A percentile compares a stretch with the other conserved stretches of the same genome.
These are phyloP conservation scores for Potorous gilbertii DNA, from an alignment of 2,797 vertebrate species.

Conservation along the genomic window DNA sequence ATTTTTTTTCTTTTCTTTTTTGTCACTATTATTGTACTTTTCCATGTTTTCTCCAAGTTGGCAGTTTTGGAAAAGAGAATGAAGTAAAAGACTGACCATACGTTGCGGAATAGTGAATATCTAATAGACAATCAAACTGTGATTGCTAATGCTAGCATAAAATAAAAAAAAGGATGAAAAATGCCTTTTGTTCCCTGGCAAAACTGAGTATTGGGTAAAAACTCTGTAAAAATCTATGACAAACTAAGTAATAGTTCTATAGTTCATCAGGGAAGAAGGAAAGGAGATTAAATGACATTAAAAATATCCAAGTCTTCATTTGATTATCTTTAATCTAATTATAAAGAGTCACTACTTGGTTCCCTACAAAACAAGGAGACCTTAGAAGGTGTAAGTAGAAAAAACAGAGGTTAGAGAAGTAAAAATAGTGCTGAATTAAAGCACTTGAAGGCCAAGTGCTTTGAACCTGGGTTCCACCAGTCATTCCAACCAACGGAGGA, in stretches of 20 bases:
- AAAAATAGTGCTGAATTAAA: constrained; percentile 88
- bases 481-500: constrained; percentile 87
- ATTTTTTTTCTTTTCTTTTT: constrained; percentile 24
- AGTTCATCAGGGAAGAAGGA: constrained; percentile 65
- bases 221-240: constrained; percentile 75
- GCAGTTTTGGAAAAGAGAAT: constrained; percentile 53
- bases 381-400: constrained; percentile 88
- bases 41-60: neutral
- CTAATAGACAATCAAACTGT: constrained; percentile 54
- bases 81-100: constrained; percentile 47
- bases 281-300: constrained; percentile 81
- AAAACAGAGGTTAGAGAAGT: constrained; percentile 86
- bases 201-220: constrained; percentile 69
- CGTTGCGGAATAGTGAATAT: constrained; percentile 50
- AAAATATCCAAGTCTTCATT: constrained; percentile 85
- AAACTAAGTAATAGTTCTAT: constrained; percentile 71
- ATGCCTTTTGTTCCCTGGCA: constrained; percentile 54
- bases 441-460: constrained; percentile 87
- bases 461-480: constrained; percentile 90
- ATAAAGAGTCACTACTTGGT: constrained; percentile 84
- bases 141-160: constrained; percentile 73
- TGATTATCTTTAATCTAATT: constrained; percentile 88
- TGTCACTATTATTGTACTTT: constrained; percentile 35
- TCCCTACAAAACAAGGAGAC: constrained; percentile 86
- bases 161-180: constrained; percentile 74